Evolutionary conservation across 2,888 invertebrate genomes (phyloP).

Genomic region (Hecatera dysodea): DNA sequence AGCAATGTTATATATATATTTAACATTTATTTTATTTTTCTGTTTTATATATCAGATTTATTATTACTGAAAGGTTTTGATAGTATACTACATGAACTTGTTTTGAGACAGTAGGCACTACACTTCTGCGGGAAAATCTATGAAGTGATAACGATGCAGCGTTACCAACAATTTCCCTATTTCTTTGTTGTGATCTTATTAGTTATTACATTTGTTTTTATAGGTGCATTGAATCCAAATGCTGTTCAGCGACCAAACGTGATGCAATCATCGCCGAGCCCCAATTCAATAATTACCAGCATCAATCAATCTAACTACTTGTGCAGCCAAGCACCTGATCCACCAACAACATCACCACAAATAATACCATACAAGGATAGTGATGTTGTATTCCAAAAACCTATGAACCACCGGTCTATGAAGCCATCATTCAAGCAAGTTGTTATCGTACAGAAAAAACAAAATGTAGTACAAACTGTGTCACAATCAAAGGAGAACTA

Average conservation of each 20-base stretch:
- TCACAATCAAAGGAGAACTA: constrained; percentile 61
- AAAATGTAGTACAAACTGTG: constrained; percentile 58
- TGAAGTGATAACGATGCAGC: neutral
- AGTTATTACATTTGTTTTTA: constrained; percentile 14
- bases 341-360: constrained; percentile 64
- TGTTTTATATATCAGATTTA: no score
- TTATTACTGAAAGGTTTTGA: no score
- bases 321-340: constrained; percentile 80
- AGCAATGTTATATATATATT: no score
- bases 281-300: constrained; percentile 86
- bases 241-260: constrained; percentile 80
- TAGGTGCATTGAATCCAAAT: constrained; percentile 79
- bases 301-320: constrained; percentile 88
- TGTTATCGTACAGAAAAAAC: constrained; percentile 76
- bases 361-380: constrained; percentile 66
- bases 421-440: constrained; percentile 79
- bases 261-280: constrained; percentile 87
- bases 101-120: no score
- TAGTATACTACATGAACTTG: no score
- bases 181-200: neutral
- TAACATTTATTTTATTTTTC: no score
- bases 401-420: constrained; percentile 65
- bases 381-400: constrained; percentile 73
- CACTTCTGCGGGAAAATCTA: neutral
- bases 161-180: neutral